Evolutionary conservation across 2,888 invertebrate species (phyloP), one percentile per base, ranked within the genome.

Genomic region (Drosophila pegasa): DNA sequence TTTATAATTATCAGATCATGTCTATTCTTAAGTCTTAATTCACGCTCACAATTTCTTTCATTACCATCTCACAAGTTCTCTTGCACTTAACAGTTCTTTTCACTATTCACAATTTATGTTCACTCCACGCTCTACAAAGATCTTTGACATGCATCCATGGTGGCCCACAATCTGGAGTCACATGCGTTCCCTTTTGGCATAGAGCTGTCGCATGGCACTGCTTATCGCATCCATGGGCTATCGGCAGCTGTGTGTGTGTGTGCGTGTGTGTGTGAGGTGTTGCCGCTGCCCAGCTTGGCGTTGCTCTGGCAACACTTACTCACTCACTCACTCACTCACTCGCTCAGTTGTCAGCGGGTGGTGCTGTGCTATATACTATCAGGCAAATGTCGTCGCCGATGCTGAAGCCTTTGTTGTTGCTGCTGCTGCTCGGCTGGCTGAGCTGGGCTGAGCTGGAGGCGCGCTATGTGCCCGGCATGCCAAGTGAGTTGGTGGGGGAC

Each of bases 211-310:
- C 37, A 52, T 57, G 62, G n/a, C 1, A 7, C n/a, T 31, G 58
- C 73, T 77, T 75, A 75, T 75, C 75, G 16, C 75, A 52, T 72
- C 56, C 66, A 43, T 57, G 51, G 48, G n/a, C 65, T 70, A 70
- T 75, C 64, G 35, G 6, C 62, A 52, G 43, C 20, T 40, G n/a
- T 20, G 22, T 16, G 18, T 40, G 29, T 14, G 5, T 31, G 29
- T 29, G 16, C n/a, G 12, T 22, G 43, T 61, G 47, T 47, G 38
- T 33, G 27, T 40, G 37, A 64, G 61, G 29, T 37, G 43, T 40
- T 58, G 37, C 35, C 57, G 61, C 40, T 66, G 69, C 20, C 43
- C 55, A 61, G 70, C 37, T 54, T 40, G 54, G 20, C 33, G 38
- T 33, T 58, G 58, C 58, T 70, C 41, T 48, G 51, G 35, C 29